A percentile compares a stretch with the other conserved stretches of the same genome.
Evolutionary conservation across 1,140 invertebrate genomes (phyloP).

Genomic region (Neodiprion pinetum): DNA sequence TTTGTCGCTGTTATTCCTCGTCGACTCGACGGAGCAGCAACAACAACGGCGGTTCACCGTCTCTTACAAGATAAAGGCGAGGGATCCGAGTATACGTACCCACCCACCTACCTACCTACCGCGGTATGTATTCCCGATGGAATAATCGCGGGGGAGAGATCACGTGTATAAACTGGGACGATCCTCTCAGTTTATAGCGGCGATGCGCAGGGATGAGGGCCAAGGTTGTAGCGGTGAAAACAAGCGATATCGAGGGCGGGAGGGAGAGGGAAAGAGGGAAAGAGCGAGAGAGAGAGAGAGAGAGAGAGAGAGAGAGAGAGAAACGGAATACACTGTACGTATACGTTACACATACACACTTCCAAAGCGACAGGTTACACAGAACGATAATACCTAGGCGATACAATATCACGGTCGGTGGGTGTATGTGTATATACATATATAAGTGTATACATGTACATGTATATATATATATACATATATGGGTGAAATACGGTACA

Average conservation of each 20-base stretch:
- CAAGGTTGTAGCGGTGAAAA: not conserved
- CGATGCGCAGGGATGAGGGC: slow-evolving; percentile 24
- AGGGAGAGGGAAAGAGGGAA: not conserved
- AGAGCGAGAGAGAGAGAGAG: slow-evolving; percentile 5
- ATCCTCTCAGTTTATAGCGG: slow-evolving; percentile 22
- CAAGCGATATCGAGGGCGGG: not conserved
- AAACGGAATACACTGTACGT: slow-evolving; percentile 13
- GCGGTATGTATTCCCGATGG: slow-evolving; percentile 3
- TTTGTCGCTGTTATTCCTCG: too few species aligned
- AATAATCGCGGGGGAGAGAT: not conserved
- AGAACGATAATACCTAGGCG: too few species aligned
- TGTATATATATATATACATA: too few species aligned
- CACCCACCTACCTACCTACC: too few species aligned
- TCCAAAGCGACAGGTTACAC: not conserved
- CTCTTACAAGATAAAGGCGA: too few species aligned
- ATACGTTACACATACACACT: not conserved
- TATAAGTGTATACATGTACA: slow-evolving; percentile 7
- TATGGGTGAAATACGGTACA: too few species aligned
- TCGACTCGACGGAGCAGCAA: too few species aligned
- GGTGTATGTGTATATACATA: not conserved
- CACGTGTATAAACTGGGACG: slow-evolving; percentile 8
- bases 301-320: not conserved
- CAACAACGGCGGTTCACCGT: too few species aligned
- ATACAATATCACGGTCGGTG: too few species aligned
- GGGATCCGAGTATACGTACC: too few species aligned